These are phyloP conservation scores for Dermatemys mawii DNA, from an alignment of 2,113 vertebrate species.

Conservation along the genomic window DNA sequence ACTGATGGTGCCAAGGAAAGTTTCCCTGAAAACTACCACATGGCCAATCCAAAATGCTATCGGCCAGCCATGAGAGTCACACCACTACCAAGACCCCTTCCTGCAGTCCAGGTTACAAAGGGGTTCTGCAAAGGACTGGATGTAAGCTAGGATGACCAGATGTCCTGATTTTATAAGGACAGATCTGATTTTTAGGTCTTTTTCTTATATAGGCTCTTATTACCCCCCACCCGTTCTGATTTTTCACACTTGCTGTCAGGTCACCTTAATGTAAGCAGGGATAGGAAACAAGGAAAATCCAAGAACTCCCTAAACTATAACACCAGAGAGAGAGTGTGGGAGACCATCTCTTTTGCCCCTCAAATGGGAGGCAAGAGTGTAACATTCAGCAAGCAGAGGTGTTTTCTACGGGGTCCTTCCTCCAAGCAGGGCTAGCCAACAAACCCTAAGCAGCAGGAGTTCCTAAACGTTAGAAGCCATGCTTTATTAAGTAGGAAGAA, in stretches of 20 bases:
- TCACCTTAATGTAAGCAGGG: too few relatives aligned
- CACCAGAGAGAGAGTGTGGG: background rate
- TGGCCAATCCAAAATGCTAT: background rate
- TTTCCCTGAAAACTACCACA: background rate
- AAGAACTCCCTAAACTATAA: background rate
- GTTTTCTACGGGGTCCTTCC: background rate
- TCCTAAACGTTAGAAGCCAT: background rate
- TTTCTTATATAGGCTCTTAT: too few relatives aligned
- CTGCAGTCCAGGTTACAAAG: fast-evolving
- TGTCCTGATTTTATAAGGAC: too few relatives aligned
- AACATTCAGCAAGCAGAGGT: background rate
- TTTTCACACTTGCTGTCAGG: too few relatives aligned
- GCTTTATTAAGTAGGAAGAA: slow-evolving; percentile 24
- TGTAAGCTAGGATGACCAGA: too few relatives aligned
- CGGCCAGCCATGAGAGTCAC: fast-evolving
- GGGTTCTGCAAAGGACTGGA: background rate
- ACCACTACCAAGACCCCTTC: background rate
- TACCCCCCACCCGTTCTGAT: too few relatives aligned
- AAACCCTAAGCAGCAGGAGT: background rate
- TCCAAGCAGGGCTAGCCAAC: background rate
- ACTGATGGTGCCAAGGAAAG: background rate
- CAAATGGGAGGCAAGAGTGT: background rate
- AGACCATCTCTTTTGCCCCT: background rate
- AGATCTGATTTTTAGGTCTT: too few relatives aligned
- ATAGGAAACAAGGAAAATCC: background rate